These are phyloP conservation scores for Aphidius gifuensis DNA, from an alignment of 1,140 invertebrate species.

Conservation along the genomic window DNA sequence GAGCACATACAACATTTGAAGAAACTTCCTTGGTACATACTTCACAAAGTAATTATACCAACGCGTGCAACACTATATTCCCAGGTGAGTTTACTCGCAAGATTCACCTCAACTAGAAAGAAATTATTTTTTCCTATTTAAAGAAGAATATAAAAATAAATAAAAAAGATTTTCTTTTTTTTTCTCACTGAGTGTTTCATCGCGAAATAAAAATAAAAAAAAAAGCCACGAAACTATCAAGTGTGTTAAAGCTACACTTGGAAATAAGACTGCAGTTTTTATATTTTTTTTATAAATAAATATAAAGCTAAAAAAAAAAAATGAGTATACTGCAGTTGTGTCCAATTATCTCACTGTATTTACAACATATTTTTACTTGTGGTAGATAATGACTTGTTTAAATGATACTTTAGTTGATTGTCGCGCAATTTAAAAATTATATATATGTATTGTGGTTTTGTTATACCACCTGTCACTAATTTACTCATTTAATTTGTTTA, in stretches of 20 bases:
- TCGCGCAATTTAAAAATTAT: not conserved
- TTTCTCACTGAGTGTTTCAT: no score
- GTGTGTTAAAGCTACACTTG: no score
- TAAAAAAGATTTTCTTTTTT: no score
- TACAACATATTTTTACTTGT: conserved; percentile 8
- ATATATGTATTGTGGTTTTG: no score
- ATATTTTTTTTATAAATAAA: no score
- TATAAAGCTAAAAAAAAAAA: no score
- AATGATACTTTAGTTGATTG: conserved; percentile 8
- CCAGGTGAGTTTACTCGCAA: not conserved
- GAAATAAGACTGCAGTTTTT: no score
- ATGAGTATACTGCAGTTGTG: no score
- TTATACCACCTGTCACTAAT: no score
- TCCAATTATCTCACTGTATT: conserved; percentile 13
- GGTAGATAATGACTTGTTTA: conserved; percentile 11
- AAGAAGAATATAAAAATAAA: not conserved
- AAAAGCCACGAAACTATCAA: not conserved
- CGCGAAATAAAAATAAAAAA: not conserved
- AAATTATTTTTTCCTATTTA: not conserved
- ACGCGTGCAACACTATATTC: not conserved
- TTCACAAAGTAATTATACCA: conserved; percentile 15
- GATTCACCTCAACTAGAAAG: no score
- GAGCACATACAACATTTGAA: not conserved
- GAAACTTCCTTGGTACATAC: conserved; percentile 2
- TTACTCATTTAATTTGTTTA: no score